These are phyloP conservation scores for Osmerus mordax DNA, from an alignment of 2,113 vertebrate species.

Conservation along the genomic window DNA sequence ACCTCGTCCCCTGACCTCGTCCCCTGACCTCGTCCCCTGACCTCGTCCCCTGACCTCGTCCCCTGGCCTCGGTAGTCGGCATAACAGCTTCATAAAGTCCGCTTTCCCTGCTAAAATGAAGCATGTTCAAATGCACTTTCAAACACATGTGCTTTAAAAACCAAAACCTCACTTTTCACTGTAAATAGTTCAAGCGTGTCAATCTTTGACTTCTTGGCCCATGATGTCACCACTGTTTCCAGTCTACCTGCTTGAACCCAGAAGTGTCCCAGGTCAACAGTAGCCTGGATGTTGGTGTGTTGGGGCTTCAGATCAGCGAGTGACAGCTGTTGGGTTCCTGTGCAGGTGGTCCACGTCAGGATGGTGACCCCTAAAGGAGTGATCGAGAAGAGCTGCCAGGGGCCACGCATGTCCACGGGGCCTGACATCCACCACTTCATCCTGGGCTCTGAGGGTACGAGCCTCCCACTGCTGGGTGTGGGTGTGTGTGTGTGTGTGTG, in stretches of 20 bases:
- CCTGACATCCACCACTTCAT: slow-evolving; percentile 99
- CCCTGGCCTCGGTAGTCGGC: too few relatives aligned
- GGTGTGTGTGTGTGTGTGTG: slow-evolving; percentile 13
- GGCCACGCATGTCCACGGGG: slow-evolving; percentile 93
- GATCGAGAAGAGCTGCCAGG: slow-evolving; percentile 96
- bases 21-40: slow-evolving; percentile 9
- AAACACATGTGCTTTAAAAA: not conserved
- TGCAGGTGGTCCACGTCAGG: slow-evolving; percentile 93
- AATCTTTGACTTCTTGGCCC: not conserved
- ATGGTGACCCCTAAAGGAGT: slow-evolving; percentile 95
- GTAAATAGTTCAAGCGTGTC: too few relatives aligned
- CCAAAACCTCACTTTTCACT: not conserved
- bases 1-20: not conserved
- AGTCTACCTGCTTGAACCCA: too few relatives aligned
- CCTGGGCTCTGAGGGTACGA: slow-evolving; percentile 97
- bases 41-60: too few relatives aligned
- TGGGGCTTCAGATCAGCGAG: not conserved
- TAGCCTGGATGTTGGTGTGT: not conserved
- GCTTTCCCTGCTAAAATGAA: too few relatives aligned
- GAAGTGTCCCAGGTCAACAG: too few relatives aligned
- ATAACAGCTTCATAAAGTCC: too few relatives aligned
- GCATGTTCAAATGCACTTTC: too few relatives aligned
- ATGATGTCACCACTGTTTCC: too few relatives aligned
- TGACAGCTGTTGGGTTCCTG: slow-evolving; percentile 24
- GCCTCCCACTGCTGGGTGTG: slow-evolving; percentile 6